Evolutionary conservation across 2,888 invertebrate genomes (phyloP), one percentile per base, ranked within the genome.

Genomic region (Noctua comes): DNA sequence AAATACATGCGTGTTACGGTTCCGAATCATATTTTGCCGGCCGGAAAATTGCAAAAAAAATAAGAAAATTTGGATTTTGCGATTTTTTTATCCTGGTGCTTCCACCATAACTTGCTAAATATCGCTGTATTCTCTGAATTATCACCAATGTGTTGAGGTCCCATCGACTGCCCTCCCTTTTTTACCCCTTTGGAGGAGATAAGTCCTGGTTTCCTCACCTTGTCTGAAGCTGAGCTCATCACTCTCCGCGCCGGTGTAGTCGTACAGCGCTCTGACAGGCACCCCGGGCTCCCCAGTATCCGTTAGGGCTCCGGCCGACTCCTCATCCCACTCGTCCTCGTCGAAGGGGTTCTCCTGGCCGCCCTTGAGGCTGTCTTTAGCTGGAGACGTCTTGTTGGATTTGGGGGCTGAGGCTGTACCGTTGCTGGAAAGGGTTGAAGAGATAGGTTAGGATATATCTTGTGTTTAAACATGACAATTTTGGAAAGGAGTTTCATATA

Each of bases 211-310:
- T 48, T 5, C 6, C 70, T 31, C 7, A 99, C 99, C 99, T 97
- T 98, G 98, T 96, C 99, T 98, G 96, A 99, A 99, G 95, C 98
- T 98, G 76, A 99, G 98, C 96, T 99, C 99, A 95, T 99, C 99
- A 90, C 98, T 99, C 97, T 99, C 99, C 2, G 99, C 99, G 86
- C 99, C 99, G 87, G 98, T 99, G 93, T 99, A 99, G 96, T 99
- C 99, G 95, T 99, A 99, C 57, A 99, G 97, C 66, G 99, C 99
- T 91, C 98, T 98, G 71, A 99, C 99, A 57, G 99, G 99, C 91
- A 99, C 98, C 68, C 99, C 99, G 24, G 99, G 99, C 96, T 99
- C 99, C 65, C 99, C 99, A 84, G 98, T 98, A 95, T 99, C 99
- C 31, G 99, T 98, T 86, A 99, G 97, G 48, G 98, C 98, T 85